Evolutionary conservation across 2,113 vertebrate genomes (phyloP).

Genomic region (Dasyornis broadbenti): DNA sequence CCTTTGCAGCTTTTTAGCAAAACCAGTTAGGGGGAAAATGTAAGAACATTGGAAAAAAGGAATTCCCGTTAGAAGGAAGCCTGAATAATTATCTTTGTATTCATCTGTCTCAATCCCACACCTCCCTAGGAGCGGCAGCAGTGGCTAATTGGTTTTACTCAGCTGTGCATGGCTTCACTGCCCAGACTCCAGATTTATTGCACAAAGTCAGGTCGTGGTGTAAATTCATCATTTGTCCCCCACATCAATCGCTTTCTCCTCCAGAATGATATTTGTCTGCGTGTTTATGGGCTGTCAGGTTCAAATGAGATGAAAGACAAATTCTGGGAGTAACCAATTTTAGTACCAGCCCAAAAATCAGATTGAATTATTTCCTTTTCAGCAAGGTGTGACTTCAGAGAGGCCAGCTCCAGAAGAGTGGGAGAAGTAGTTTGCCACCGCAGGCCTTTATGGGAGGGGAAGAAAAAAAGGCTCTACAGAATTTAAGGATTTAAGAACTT

Average conservation of each 20-base stretch:
- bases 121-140: constrained; percentile 12
- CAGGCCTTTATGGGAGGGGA: background rate
- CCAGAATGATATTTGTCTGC: background rate
- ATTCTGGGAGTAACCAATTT: background rate
- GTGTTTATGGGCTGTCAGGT: background rate
- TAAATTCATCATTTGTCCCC: background rate
- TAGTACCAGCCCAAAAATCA: background rate
- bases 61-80: background rate
- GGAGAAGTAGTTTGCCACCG: background rate
- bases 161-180: background rate
- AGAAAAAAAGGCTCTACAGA: background rate
- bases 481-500: background rate
- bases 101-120: constrained; percentile 31
- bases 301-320: background rate
- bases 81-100: constrained; percentile 28
- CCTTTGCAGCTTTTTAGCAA: background rate
- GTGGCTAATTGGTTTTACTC: constrained; percentile 41
- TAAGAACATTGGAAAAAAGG: background rate
- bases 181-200: constrained; percentile 22
- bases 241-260: background rate
- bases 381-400: background rate
- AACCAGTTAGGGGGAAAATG: background rate
- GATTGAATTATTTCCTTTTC: background rate
- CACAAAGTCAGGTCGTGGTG: background rate
- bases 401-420: background rate